Percentiles rank a stretch among this genome's conserved stretches.
Evolutionary conservation across 1,140 invertebrate genomes (phyloP).

Genomic region (Tetranychus cinnabarinus): DNA sequence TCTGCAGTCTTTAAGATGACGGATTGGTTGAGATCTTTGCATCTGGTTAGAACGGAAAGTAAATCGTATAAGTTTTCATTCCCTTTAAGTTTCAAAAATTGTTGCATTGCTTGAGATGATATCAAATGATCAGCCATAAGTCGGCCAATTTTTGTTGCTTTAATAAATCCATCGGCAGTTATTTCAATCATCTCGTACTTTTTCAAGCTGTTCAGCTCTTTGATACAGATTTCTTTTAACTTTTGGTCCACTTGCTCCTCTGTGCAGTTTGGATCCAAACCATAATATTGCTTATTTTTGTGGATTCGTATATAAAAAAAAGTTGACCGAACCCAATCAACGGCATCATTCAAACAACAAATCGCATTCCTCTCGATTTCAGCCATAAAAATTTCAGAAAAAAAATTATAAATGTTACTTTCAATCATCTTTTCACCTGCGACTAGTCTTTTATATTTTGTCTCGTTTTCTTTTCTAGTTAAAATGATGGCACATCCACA

Average conservation of each 20-base stretch:
- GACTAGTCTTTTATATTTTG: slow-evolving; percentile 22
- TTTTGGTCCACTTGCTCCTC: neutral
- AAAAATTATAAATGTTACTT: slow-evolving; percentile 36
- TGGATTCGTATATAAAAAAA: slow-evolving; percentile 46
- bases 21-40: slow-evolving; percentile 31
- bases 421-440: slow-evolving; percentile 24
- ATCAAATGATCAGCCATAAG: slow-evolving; percentile 39
- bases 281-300: slow-evolving; percentile 42
- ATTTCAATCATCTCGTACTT: slow-evolving; percentile 27
- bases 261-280: slow-evolving; percentile 14
- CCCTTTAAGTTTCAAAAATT: slow-evolving; percentile 18
- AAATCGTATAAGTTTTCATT: slow-evolving; percentile 1
- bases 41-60: slow-evolving; percentile 25
- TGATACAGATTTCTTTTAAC: slow-evolving; percentile 20
- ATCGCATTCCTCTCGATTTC: slow-evolving; percentile 49
- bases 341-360: slow-evolving; percentile 39
- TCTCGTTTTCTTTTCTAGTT: slow-evolving; percentile 36
- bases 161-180: slow-evolving; percentile 25
- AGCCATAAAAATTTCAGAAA: slow-evolving; percentile 52
- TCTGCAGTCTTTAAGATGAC: slow-evolving; percentile 34
- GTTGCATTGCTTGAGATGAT: slow-evolving; percentile 34
- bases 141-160: slow-evolving; percentile 27
- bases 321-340: slow-evolving; percentile 51
- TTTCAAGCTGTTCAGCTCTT: slow-evolving; percentile 29
- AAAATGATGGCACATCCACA: slow-evolving; percentile 53